Percentiles rank a stretch among this genome's conserved stretches.
These are phyloP conservation scores for Lepetodrilus schrolli DNA, from an alignment of 2,888 invertebrate species.

Conservation along the genomic window DNA sequence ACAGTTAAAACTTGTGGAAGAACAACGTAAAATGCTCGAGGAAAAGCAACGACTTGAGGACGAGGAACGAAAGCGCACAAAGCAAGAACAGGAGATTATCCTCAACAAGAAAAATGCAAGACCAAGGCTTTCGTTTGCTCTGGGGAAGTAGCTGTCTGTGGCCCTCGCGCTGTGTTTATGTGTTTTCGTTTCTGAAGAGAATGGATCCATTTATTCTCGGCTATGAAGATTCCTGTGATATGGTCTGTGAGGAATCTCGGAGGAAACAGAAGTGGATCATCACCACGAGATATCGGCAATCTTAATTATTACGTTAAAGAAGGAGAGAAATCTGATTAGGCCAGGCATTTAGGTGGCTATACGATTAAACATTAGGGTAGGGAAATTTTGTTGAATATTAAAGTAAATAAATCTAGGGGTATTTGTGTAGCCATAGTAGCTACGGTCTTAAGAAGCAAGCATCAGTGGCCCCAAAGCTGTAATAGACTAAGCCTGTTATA, in stretches of 20 bases:
- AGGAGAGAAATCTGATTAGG: too few species aligned
- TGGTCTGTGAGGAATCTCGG: not conserved
- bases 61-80: constrained; percentile 92
- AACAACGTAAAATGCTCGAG: constrained; percentile 93
- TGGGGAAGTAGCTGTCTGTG: constrained; percentile 44
- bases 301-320: too few species aligned
- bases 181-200: not conserved
- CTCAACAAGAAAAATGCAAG: constrained; percentile 94
- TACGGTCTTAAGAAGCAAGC: too few species aligned
- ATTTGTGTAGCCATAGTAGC: too few species aligned
- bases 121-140: constrained; percentile 90
- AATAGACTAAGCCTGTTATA: too few species aligned
- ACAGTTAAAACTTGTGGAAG: constrained; percentile 95
- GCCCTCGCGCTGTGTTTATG: not conserved
- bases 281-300: too few species aligned
- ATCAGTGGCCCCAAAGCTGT: too few species aligned
- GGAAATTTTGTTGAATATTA: too few species aligned
- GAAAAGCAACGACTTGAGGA: constrained; percentile 93
- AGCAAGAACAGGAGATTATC: constrained; percentile 97
- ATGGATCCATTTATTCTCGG: too few species aligned
- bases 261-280: not conserved
- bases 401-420: too few species aligned
- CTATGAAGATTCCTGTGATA: not conserved
- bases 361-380: too few species aligned
- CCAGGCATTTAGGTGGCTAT: too few species aligned